phyloP scores from a whole-genome alignment of 2,888 invertebrate genomes.

The Neocrepidodera transversa region DNA sequence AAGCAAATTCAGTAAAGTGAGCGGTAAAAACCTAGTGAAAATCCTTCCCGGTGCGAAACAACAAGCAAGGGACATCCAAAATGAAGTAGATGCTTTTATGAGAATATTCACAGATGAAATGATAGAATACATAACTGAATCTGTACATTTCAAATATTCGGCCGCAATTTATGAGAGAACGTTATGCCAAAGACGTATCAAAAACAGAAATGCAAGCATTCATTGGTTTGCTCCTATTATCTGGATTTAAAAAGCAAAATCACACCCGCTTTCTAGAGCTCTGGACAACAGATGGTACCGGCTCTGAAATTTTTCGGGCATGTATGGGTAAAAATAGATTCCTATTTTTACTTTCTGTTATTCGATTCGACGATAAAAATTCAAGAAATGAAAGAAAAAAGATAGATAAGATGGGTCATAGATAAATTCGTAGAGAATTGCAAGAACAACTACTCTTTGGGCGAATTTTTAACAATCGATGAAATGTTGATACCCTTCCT shows the following conservation, averaged over 20 bases:
- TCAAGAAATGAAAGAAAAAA: slow-evolving; percentile 27
- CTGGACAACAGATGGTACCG: slow-evolving; percentile 41
- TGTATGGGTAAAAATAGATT: slow-evolving; percentile 37
- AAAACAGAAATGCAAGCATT: slow-evolving; percentile 40
- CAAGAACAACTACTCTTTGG: no score
- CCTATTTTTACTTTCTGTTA: slow-evolving; percentile 31
- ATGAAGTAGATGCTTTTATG: slow-evolving; percentile 15
- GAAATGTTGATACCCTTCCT: no score
- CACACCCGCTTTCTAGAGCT: slow-evolving; percentile 42
- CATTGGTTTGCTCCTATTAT: slow-evolving; percentile 36
- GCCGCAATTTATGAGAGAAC: slow-evolving; percentile 29
- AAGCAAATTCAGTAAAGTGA: slow-evolving; percentile 38
- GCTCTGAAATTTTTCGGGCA: slow-evolving; percentile 40
- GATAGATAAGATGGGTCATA: slow-evolving; percentile 42
- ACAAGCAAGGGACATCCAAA: slow-evolving; percentile 10
- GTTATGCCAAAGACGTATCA: slow-evolving; percentile 38
- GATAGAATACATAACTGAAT: slow-evolving; percentile 39
- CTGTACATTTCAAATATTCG: slow-evolving; percentile 30
- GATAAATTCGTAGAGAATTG: no score
- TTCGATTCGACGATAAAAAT: slow-evolving; percentile 28
- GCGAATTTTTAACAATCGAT: no score
- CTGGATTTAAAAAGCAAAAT: slow-evolving; percentile 40
- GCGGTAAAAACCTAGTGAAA: slow-evolving; percentile 36
- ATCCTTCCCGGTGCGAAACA: slow-evolving; percentile 31
- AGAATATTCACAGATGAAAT: slow-evolving; percentile 25